phyloP scores from a whole-genome alignment of 2,888 invertebrate species.

The Epirrhoe tristata region DNA sequence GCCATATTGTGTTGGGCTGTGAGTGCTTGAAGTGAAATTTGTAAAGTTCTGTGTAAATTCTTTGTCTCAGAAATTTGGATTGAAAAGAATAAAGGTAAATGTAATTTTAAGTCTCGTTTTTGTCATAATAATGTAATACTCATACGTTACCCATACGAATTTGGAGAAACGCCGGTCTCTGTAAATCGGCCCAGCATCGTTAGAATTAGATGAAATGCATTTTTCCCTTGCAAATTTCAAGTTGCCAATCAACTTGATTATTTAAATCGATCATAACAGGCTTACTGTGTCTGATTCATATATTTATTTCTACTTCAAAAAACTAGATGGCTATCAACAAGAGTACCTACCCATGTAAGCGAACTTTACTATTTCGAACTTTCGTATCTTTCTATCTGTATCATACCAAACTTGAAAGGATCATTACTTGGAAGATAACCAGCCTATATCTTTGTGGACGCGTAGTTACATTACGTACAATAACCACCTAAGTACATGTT shows the following conservation, averaged over 20 bases:
- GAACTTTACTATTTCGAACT: neutral
- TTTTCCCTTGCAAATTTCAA: conserved; percentile 8
- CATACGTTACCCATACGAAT: conserved; percentile 13
- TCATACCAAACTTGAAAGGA: neutral
- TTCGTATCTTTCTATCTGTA: neutral
- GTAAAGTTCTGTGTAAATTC: conserved; percentile 74
- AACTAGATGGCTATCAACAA: conserved; percentile 15
- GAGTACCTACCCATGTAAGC: neutral
- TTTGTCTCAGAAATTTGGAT: conserved; percentile 74
- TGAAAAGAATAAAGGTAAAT: conserved; percentile 75
- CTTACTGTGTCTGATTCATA: neutral
- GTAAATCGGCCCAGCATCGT: conserved; percentile 31
- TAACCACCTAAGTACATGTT: neutral
- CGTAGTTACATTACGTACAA: too few relatives aligned
- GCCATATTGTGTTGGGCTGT: conserved; percentile 84
- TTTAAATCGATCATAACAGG: neutral
- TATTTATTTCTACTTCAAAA: neutral
- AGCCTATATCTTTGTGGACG: neutral
- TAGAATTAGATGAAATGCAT: conserved; percentile 20
- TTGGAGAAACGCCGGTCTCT: conserved; percentile 53
- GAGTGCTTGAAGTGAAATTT: conserved; percentile 80
- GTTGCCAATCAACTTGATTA: neutral
- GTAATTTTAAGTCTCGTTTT: conserved; percentile 68
- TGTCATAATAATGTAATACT: conserved; percentile 59
- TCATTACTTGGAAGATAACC: neutral